A percentile compares a stretch with the other conserved stretches of the same genome.
Evolutionary conservation across 1,140 invertebrate species (phyloP).

Genomic region (Drosophila virilis): DNA sequence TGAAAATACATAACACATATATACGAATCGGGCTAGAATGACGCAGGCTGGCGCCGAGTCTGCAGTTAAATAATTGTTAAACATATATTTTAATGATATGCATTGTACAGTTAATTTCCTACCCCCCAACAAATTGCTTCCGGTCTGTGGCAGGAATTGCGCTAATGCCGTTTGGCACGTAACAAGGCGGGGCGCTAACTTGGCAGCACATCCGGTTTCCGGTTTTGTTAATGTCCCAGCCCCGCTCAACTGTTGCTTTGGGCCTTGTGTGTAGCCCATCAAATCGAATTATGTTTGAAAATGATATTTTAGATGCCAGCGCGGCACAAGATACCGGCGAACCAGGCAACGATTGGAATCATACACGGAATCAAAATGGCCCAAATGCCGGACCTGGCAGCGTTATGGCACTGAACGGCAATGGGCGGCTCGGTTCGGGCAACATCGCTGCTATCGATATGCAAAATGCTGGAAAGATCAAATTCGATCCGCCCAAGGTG

Average conservation of each 20-base stretch:
- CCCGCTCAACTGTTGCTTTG: conserved; percentile 64
- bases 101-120: conserved; percentile 51
- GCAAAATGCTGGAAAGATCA: conserved; percentile 91
- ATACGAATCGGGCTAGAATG: conserved; percentile 24
- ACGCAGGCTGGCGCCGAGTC: conserved; percentile 40
- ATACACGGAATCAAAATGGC: conserved; percentile 75
- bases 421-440: conserved; percentile 44
- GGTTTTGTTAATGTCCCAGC: conserved; percentile 44
- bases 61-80: conserved; percentile 76
- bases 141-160: conserved; percentile 34
- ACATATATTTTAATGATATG: conserved; percentile 68
- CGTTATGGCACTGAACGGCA: conserved; percentile 44
- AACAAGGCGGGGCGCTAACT: conserved; percentile 46
- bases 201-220: conserved; percentile 63
- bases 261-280: neutral
- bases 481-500: conserved; percentile 92
- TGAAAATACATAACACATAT: conserved; percentile 31
- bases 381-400: conserved; percentile 52
- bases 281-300: neutral
- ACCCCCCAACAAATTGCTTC: conserved; percentile 57
- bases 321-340: conserved; percentile 88
- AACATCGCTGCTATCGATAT: conserved; percentile 84
- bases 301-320: conserved; percentile 88
- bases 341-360: conserved; percentile 85
- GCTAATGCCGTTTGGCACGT: conserved; percentile 58